Percentiles rank a stretch among this genome's conserved stretches.
phyloP scores from a whole-genome alignment of 1,140 invertebrate genomes.

The Physella acuta region DNA sequence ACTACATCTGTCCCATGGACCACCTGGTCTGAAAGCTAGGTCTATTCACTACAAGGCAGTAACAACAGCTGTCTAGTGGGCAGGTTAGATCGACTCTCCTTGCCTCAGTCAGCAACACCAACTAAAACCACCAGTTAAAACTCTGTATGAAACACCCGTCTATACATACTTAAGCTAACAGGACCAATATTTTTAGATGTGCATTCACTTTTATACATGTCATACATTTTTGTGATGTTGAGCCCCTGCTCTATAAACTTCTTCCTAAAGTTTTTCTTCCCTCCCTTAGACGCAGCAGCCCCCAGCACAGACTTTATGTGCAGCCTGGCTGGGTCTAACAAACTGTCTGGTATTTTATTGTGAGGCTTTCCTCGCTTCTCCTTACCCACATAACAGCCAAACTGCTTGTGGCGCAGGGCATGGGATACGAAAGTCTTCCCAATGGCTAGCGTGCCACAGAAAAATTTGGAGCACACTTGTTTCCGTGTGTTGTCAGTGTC shows the following conservation, averaged over 20 bases:
- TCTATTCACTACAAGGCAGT: too few species aligned
- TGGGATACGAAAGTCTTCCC: constrained; percentile 16
- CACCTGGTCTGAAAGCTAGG: too few species aligned
- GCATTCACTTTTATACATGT: constrained; percentile 5
- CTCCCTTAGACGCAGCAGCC: neutral
- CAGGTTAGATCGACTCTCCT: too few species aligned
- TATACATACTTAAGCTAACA: constrained; percentile 15
- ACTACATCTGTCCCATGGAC: too few species aligned
- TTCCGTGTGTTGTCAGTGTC: constrained; percentile 14
- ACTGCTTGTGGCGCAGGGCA: constrained; percentile 9
- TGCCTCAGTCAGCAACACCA: too few species aligned
- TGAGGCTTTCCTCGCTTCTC: constrained; percentile 14
- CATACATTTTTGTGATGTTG: constrained; percentile 16
- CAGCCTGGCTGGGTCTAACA: constrained; percentile 7
- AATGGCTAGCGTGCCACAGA: constrained; percentile 9
- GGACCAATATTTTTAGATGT: neutral
- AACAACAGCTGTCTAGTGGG: too few species aligned
- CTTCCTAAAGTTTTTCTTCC: constrained; percentile 11
- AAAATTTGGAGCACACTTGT: constrained; percentile 17
- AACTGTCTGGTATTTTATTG: neutral
- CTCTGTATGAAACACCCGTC: constrained; percentile 19
- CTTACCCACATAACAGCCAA: constrained; percentile 16
- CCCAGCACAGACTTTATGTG: constrained; percentile 9
- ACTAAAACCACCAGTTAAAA: neutral
- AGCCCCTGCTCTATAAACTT: constrained; percentile 5